Percentiles rank a stretch among this genome's conserved stretches.
Evolutionary conservation across 2,113 vertebrate genomes (phyloP).

Genomic region (Mormyrus lacerda): DNA sequence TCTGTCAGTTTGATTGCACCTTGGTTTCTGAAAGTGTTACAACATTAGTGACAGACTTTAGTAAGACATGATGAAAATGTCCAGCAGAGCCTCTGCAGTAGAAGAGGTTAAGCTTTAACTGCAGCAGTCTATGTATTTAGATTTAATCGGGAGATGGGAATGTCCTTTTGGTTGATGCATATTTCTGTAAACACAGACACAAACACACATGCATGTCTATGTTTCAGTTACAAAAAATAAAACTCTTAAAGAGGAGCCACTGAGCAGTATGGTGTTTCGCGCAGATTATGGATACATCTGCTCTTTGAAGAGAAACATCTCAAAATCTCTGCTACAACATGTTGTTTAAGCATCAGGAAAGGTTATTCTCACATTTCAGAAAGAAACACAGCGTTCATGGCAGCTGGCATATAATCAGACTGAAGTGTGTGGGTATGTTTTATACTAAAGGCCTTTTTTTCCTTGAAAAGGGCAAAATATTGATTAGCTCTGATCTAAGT

Average conservation of each 20-base stretch:
- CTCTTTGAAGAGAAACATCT: background rate
- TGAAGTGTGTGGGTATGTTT: background rate
- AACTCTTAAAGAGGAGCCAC: background rate
- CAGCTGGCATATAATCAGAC: background rate
- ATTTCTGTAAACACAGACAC: background rate
- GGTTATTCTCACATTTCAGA: background rate
- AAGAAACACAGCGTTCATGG: background rate
- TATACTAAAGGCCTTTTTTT: background rate
- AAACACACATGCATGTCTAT: background rate
- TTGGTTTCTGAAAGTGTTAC: background rate
- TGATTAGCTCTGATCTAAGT: background rate
- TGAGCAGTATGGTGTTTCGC: background rate
- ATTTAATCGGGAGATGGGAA: background rate
- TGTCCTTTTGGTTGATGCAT: background rate
- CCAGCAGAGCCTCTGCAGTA: background rate
- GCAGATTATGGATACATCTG: background rate
- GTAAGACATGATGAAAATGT: background rate
- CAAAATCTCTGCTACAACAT: background rate
- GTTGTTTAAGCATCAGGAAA: background rate
- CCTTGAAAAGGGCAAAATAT: constrained; percentile 6
- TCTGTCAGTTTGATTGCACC: background rate
- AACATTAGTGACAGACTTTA: background rate
- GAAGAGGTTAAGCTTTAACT: background rate
- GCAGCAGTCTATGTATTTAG: background rate
- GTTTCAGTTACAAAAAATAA: background rate